phyloP scores from a whole-genome alignment of 2,797 vertebrate species.

The Enteromius afrohamiltoni region DNA sequence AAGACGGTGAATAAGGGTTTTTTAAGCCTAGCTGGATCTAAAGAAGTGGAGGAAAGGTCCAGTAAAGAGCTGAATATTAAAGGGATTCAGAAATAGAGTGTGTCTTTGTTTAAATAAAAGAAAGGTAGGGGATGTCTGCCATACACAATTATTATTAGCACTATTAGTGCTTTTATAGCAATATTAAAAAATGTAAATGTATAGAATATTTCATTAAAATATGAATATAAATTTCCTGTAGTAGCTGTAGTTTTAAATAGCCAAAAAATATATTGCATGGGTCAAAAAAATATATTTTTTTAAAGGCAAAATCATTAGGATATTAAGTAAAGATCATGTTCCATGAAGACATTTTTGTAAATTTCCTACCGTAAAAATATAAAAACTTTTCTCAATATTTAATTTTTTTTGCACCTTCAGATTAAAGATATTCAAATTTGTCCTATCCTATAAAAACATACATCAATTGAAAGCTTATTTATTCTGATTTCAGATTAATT shows the following conservation, averaged over 20 bases:
- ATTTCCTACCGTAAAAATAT: neutral
- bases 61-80: slow-evolving; percentile 51
- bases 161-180: slow-evolving; percentile 25
- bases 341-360: neutral
- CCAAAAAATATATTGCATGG: neutral
- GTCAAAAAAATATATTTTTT: neutral
- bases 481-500: neutral
- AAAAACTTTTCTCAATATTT: neutral
- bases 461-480: neutral
- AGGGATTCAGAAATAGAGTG: slow-evolving; percentile 46
- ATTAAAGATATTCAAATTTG: neutral
- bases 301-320: neutral
- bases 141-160: slow-evolving; percentile 50
- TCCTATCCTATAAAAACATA: neutral
- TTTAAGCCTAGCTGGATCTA: slow-evolving; percentile 71
- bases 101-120: slow-evolving; percentile 26
- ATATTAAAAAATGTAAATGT: neutral
- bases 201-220: neutral
- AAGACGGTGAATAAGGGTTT: slow-evolving; percentile 68
- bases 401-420: neutral
- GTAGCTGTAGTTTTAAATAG: neutral
- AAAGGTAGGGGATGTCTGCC: slow-evolving; percentile 1
- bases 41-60: slow-evolving; percentile 51
- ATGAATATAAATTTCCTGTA: neutral
- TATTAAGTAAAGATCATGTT: neutral